Conservation (phyloP, 2,113 vertebrate genomes). For the Diadophis punctatus region DNA sequence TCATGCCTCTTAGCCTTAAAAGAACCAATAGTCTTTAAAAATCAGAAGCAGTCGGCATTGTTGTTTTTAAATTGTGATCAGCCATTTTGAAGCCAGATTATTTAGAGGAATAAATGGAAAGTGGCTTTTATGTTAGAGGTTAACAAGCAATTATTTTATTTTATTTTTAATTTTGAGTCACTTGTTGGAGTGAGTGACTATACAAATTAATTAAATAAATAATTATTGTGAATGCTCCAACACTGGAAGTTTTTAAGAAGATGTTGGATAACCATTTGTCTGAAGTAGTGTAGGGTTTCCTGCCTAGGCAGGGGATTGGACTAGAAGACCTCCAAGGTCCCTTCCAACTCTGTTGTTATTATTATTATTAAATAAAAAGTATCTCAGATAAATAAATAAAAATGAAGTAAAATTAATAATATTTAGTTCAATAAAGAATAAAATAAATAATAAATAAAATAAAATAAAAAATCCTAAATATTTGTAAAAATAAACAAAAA, state of each 20-base stretch:
- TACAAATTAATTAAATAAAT: neutral
- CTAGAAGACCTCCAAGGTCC: too few relatives aligned
- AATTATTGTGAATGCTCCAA: too few relatives aligned
- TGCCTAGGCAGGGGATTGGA: too few relatives aligned
- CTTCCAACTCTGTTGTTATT: too few relatives aligned
- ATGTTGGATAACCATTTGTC: too few relatives aligned
- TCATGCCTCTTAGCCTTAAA: neutral
- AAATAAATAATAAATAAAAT: neutral
- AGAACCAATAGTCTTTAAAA: neutral
- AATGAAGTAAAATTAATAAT: neutral
- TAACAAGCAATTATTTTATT: neutral
- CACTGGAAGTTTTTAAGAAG: too few relatives aligned
- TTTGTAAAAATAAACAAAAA: slow-evolving; percentile 18
- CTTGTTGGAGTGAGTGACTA: neutral
- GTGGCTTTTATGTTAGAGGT: slow-evolving; percentile 21
- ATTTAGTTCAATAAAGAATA: slow-evolving; percentile 3
- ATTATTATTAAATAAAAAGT: neutral
- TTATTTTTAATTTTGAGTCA: neutral
- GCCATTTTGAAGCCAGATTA: neutral
- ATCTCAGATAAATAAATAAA: slow-evolving; percentile 1
- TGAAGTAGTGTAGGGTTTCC: too few relatives aligned
- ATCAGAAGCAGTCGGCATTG: neutral
- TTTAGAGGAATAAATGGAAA: neutral
- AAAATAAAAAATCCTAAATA: neutral
- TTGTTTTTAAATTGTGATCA: too few relatives aligned